phyloP scores from a whole-genome alignment of 2,888 invertebrate species.

The Sinopyrophorus schimmeli region DNA sequence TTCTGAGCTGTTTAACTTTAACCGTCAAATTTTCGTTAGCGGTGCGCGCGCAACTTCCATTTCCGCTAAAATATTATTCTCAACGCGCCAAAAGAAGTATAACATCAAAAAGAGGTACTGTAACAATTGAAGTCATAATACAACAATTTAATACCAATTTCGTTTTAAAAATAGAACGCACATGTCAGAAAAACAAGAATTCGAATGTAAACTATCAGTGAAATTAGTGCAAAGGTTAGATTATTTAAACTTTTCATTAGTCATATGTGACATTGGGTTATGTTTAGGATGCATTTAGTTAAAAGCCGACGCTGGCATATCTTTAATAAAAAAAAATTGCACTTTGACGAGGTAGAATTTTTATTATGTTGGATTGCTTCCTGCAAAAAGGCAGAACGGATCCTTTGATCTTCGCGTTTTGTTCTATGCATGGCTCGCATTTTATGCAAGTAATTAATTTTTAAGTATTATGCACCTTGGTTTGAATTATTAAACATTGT shows the following conservation, averaged over 20 bases:
- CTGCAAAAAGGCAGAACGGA: background rate
- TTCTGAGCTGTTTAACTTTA: too few species aligned
- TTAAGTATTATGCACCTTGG: background rate
- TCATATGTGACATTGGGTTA: slow-evolving; percentile 2
- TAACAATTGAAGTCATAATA: too few species aligned
- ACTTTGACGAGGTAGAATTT: background rate
- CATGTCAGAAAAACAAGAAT: too few species aligned
- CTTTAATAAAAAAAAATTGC: slow-evolving; percentile 1
- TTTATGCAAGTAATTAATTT: background rate
- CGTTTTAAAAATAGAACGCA: too few species aligned
- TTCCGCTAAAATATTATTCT: too few species aligned
- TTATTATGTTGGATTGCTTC: slow-evolving; percentile 1
- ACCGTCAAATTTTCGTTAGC: too few species aligned
- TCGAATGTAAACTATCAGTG: slow-evolving; percentile 5
- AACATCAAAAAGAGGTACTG: too few species aligned
- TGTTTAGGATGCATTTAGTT: slow-evolving; percentile 6
- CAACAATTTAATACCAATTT: too few species aligned
- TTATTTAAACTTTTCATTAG: slow-evolving; percentile 10
- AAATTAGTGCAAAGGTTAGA: slow-evolving; percentile 10
- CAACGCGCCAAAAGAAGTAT: too few species aligned
- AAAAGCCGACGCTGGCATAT: slow-evolving; percentile 1
- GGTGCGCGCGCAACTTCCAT: too few species aligned
- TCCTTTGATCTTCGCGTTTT: too few species aligned
- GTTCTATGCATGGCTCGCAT: background rate
- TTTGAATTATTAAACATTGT: too few species aligned